Conservation (phyloP, 2,888 invertebrate species). For the Miltochrista miniata region DNA sequence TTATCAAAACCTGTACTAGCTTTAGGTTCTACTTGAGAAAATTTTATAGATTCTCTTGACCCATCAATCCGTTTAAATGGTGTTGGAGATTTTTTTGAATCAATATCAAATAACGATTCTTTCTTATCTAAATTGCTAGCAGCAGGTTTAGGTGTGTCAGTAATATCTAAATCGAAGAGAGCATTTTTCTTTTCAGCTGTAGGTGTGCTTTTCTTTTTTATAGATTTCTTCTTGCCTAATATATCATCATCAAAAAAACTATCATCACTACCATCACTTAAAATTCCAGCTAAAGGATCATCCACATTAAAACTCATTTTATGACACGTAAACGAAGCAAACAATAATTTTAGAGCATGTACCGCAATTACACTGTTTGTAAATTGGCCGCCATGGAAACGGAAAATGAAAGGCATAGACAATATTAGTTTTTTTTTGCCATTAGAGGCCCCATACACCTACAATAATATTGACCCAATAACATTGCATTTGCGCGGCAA, state of each 20-base stretch:
- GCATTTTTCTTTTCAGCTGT: constrained; percentile 65
- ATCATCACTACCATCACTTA: constrained; percentile 88
- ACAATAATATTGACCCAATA: too few species aligned
- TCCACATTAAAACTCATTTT: constrained; percentile 84
- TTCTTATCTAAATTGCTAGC: constrained; percentile 41
- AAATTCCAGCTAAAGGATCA: constrained; percentile 85
- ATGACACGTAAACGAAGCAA: constrained; percentile 7
- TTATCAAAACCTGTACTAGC: constrained; percentile 33
- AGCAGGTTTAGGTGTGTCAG: constrained; percentile 41
- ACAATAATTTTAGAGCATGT: constrained; percentile 13
- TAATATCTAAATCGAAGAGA: constrained; percentile 65
- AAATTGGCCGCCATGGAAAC: constrained; percentile 66
- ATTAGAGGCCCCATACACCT: too few species aligned
- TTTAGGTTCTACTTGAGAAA: constrained; percentile 44
- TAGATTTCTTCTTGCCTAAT: constrained; percentile 69
- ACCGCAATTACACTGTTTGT: constrained; percentile 44
- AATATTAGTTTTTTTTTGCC: too few species aligned
- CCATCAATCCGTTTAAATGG: constrained; percentile 47
- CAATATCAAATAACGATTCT: constrained; percentile 48
- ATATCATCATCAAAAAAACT: constrained; percentile 88
- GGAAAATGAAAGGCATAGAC: constrained; percentile 27
- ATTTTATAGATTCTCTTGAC: constrained; percentile 61
- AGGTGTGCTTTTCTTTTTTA: constrained; percentile 58
- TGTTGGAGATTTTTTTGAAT: constrained; percentile 49
- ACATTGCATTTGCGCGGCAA: too few species aligned